phyloP scores from a whole-genome alignment of 2,888 invertebrate species.

The Plagodis dolabraria region DNA sequence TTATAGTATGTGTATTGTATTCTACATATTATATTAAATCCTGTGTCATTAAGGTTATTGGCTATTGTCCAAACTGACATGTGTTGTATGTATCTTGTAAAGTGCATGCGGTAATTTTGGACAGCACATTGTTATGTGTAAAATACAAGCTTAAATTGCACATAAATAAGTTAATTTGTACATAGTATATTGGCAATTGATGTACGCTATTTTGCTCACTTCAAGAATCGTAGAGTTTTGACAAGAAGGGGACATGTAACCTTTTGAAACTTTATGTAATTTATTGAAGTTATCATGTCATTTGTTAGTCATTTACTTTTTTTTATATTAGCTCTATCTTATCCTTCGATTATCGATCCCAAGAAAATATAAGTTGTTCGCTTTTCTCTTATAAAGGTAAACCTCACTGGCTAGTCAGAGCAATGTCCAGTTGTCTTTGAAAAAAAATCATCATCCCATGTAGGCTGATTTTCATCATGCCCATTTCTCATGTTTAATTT shows the following conservation, averaged over 20 bases:
- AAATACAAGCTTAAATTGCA: background rate
- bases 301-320: conserved; percentile 3
- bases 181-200: conserved; percentile 14
- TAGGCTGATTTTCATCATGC: too few relatives aligned
- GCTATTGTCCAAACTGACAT: conserved; percentile 8
- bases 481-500: background rate
- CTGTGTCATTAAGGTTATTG: conserved; percentile 2
- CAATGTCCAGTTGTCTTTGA: too few relatives aligned
- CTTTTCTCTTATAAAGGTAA: too few relatives aligned
- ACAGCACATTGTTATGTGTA: conserved; percentile 2
- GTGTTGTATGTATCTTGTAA: conserved; percentile 12
- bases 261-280: background rate
- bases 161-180: conserved; percentile 3
- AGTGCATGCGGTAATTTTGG: conserved; percentile 10
- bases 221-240: background rate
- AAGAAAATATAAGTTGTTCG: too few relatives aligned
- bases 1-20: conserved; percentile 12
- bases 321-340: conserved; percentile 20
- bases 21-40: conserved; percentile 11
- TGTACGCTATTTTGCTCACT: background rate
- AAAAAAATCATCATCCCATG: too few relatives aligned
- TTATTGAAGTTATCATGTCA: conserved; percentile 1
- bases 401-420: too few relatives aligned
- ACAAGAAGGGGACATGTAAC: background rate
- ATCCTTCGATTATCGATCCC: conserved; percentile 1